Evolutionary conservation across 2,113 vertebrate genomes (phyloP), one percentile per base, ranked within the genome.

Genomic region (Patagioenas fasciata): DNA sequence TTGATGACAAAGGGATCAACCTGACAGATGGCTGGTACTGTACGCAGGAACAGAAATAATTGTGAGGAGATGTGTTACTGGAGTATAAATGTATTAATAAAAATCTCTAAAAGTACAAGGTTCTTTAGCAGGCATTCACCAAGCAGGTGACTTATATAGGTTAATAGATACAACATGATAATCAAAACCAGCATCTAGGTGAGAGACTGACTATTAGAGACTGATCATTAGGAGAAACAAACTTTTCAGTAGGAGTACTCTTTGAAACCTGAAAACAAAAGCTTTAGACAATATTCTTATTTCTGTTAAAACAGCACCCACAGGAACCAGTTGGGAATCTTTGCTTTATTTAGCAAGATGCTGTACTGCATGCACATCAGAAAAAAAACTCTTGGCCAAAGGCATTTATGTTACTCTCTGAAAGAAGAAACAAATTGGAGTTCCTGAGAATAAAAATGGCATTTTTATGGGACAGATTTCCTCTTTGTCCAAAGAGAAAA

Each of bases 1-100:
- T 73, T 89, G 60, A 88, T 23, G 71, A 91, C 74, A 93, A 93
- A 42, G 16, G 84, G 66, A 94, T 88, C 51, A 89, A 31, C 54
- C 24, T 85, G 53, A 95, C 53, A 94, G 65, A 93, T 10, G 72
- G 25, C 36, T 94, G 54, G 40, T n/a, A 29, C 6, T 47, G 60
- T 34, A 48, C 21, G 11, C 5, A 66, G 56, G 13, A 88, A 80
- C 15, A 61, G 23, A 91, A 91, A 47, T 80, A 84, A 51, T 13
- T 0, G 0, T 21, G 13, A 23, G 48, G 5, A 79, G 16, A 17
- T 6, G 1, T 51, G 34, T 53, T 75, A 79, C 53, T 36, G n/a
- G 15, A 21, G 11, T 61, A 60, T 47, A n/a, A 23, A 11, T 32
- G 32, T 77, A 64, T 38, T 58, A 89, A 79, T 29, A 56, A 80